Evolutionary conservation across 2,113 vertebrate species (phyloP).

Genomic region (Camelus bactrianus): DNA sequence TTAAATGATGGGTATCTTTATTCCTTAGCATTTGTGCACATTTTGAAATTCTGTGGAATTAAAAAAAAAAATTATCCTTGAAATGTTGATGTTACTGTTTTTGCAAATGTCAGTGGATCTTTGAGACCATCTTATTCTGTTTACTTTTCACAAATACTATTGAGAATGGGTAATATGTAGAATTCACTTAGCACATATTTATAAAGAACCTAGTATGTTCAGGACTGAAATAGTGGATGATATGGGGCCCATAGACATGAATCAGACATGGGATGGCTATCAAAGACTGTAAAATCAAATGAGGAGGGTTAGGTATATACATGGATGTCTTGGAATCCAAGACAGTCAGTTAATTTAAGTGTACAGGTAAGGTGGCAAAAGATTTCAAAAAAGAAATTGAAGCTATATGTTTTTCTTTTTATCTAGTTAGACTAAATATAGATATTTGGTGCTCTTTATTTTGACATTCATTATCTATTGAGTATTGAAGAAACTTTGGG

Average conservation of each 20-base stretch:
- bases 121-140: background rate
- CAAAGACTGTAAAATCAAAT: background rate
- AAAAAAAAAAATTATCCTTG: background rate
- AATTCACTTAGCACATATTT: background rate
- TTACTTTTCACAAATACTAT: background rate
- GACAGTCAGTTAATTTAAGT: background rate
- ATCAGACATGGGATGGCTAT: background rate
- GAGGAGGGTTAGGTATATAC: background rate
- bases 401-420: background rate
- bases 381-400: background rate
- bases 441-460: background rate
- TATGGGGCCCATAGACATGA: background rate
- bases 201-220: background rate
- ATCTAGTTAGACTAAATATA: background rate
- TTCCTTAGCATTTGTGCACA: background rate
- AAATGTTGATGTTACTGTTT: background rate
- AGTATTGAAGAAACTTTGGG: background rate
- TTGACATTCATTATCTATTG: background rate
- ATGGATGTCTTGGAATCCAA: background rate
- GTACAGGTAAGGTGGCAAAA: background rate
- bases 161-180: background rate
- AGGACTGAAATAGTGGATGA: background rate
- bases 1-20: background rate
- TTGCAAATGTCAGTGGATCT: background rate
- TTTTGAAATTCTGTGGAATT: constrained; percentile 7